Base-by-base conservation (phyloP, 2,113 vertebrate genomes). In the Neodon shergylaensis region DNA sequence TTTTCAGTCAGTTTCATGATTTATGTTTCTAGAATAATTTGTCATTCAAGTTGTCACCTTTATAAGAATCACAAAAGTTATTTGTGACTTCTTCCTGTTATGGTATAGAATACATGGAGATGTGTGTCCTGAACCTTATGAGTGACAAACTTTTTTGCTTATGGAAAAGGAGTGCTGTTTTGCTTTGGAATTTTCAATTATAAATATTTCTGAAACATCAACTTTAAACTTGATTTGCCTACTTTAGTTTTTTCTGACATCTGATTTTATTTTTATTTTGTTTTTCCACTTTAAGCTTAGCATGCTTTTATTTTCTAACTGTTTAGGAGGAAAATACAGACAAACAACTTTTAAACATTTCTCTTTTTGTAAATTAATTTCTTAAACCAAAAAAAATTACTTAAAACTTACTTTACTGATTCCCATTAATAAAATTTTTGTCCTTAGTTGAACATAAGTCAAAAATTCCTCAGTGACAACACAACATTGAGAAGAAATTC, bases 21-120 rank as follows among this genome's bases (percentile, higher is more conserved):
- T 76, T 83, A 72, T 58, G 19, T 83, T 94, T 94, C 52, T 79
- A 6, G 19, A 77, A 44, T 88, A 90, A 81, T 68, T 66, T 76
- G 3, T 44, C 16, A 36, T 33, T 24, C 39, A 54, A 70, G 22
- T 81, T 92, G 21, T 76, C 33, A 44, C 47, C 49, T 70, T 94
- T 47, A 33, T 63, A 83, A 28, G 42, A 74, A 66, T 85, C 49
- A 73, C 3, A 89, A 78, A 33, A 22, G 1, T 61, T 65, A 7
- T 44, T 77, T 31, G n/a, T 66, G n/a, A 58, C 11, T 42, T 49
- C 72, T 24, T 61, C 28, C 5, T 88, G 52, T 88, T 52, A 70
- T 83, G 19, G 5, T 36, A 0, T 17, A 54, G 13, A 31, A 28
- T 70, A 76, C 63, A 3, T 8, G 61, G 47, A 87, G 21, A 70